Percentiles rank a stretch among this genome's conserved stretches.
Evolutionary conservation across 2,888 invertebrate genomes (phyloP).

Genomic region (Aporophyla lueneburgensis): DNA sequence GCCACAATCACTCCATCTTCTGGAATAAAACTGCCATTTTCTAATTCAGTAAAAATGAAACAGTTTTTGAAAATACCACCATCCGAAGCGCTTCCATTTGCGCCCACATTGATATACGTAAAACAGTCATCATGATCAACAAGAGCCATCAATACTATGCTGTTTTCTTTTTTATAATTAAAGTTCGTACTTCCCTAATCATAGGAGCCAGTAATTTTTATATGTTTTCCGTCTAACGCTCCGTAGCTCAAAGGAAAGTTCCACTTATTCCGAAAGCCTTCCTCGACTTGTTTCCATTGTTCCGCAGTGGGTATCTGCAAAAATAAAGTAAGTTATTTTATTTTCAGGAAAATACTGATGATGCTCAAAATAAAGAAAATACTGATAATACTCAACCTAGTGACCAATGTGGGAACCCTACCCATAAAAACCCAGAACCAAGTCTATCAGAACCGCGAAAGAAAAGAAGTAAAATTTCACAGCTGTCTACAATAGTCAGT

Average conservation of each 20-base stretch:
- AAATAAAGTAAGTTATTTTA: too few relatives aligned
- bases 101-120: slow-evolving; percentile 52
- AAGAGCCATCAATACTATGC: slow-evolving; percentile 65
- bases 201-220: slow-evolving; percentile 47
- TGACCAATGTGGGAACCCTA: slow-evolving; percentile 23
- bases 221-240: slow-evolving; percentile 67
- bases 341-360: too few relatives aligned
- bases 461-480: too few relatives aligned
- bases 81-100: slow-evolving; percentile 30
- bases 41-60: slow-evolving; percentile 33
- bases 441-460: neutral
- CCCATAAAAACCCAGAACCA: slow-evolving; percentile 22
- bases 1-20: slow-evolving; percentile 10
- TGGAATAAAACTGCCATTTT: slow-evolving; percentile 8
- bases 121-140: slow-evolving; percentile 60
- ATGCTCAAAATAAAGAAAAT: slow-evolving; percentile 43
- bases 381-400: slow-evolving; percentile 31
- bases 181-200: slow-evolving; percentile 59
- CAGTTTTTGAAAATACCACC: slow-evolving; percentile 49
- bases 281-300: too few relatives aligned
- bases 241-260: slow-evolving; percentile 64
- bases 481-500: too few relatives aligned
- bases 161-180: slow-evolving; percentile 66
- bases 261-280: slow-evolving; percentile 50
- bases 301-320: too few relatives aligned